Base-by-base conservation (phyloP, 2,888 invertebrate species). In the Teleiodes luculella region DNA sequence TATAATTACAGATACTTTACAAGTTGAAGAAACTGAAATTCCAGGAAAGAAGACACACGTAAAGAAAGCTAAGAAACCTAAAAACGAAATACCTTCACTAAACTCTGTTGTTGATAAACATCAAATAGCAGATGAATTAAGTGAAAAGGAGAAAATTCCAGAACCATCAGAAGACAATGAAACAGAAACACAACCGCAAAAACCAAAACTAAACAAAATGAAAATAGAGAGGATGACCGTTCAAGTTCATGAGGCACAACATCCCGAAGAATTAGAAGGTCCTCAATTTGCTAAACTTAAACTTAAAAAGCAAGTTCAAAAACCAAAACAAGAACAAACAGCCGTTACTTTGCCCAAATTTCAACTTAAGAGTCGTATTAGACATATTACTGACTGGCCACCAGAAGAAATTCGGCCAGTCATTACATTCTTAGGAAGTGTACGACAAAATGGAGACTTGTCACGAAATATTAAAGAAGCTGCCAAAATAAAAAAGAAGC, bases 391-490 rank as follows among this genome's bases (percentile, higher is more conserved):
- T 43, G 92, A 93, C 53, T 94, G 92, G 86, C 92, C 94, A 13
- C 92, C 94, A 1, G 77, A 88, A 59, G 80, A 90, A 54, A 67
- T 91, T 6, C 80, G 86, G 60, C 92, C 92, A 0, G 71, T 86
- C 28, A 76, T 93, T 7, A 86, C 90, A 3, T 77, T 81, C 51
- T 74, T 94, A 56, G 91, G 91, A 55, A 91, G 91, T 45, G 65
- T 91, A 1, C 91, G 90, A 65, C 91, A 92, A 66, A 90, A 87
- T 63, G 94, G 94, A 16, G 91, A 93, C 58, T 69, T 95, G 7
- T 94, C 95, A 0, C 90, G 94, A 65, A 94, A 93, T 71, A 86
- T 92, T 10, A 91, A 93, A 74, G 95, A 95, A 80, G 94, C 94
- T 2, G 79, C 91, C 53, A 89, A 92, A 68, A 68, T 92, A 11